phyloP scores from a whole-genome alignment of 2,888 invertebrate genomes.

The Drosophila pseudotalamancana region DNA sequence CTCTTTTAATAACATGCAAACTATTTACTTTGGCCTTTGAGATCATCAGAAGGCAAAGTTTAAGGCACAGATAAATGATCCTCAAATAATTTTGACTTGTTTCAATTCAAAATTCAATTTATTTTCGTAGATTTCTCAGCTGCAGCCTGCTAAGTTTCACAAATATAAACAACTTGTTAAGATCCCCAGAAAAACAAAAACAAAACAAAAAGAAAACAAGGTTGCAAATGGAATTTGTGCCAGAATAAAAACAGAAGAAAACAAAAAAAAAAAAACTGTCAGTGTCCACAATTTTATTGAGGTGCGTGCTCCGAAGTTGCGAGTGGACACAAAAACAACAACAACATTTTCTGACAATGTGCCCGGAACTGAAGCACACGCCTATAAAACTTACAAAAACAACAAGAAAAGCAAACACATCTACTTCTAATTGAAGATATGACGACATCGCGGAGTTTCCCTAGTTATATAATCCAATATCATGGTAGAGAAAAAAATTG shows the following conservation, averaged over 20 bases:
- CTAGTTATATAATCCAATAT: no score
- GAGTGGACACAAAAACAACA: conserved; percentile 29
- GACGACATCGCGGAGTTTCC: conserved; percentile 43
- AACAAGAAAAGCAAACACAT: conserved; percentile 9
- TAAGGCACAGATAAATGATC: background rate
- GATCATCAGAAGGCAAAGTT: conserved; percentile 6
- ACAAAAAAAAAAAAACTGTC: conserved; percentile 22
- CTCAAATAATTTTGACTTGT: background rate
- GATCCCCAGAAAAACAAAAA: background rate
- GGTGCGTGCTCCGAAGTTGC: conserved; percentile 34
- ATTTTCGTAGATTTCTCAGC: background rate
- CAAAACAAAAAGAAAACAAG: conserved; percentile 9
- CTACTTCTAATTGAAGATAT: conserved; percentile 46
- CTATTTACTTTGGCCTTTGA: background rate
- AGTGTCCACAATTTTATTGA: conserved; percentile 31
- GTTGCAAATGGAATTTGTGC: conserved; percentile 11
- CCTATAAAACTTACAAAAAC: conserved; percentile 36
- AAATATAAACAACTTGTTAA: conserved; percentile 35
- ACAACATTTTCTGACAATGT: conserved; percentile 20
- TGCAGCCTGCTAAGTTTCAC: conserved; percentile 9
- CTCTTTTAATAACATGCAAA: background rate
- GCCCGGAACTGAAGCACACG: conserved; percentile 30
- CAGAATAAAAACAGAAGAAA: conserved; percentile 20
- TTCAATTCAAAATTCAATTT: background rate
- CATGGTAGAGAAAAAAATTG: no score